These are phyloP conservation scores for Pterocles burchelli DNA, from an alignment of 2,113 vertebrate genomes.

Conservation along the genomic window DNA sequence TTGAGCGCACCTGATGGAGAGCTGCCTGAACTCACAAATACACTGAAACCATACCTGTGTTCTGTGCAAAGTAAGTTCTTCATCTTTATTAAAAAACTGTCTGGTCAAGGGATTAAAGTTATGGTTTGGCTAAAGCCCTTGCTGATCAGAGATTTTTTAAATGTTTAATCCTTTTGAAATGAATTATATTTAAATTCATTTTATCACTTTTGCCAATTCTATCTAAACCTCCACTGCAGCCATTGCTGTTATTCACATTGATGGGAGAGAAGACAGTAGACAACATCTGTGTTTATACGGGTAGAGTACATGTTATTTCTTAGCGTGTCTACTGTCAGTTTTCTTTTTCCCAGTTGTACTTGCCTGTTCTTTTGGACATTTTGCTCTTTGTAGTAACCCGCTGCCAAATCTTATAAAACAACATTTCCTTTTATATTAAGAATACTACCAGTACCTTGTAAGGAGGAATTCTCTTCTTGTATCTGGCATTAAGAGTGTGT, in stretches of 20 bases:
- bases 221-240: background rate
- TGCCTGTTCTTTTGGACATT: background rate
- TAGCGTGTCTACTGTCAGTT: background rate
- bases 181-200: background rate
- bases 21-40: background rate
- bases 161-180: background rate
- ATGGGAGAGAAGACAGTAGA: background rate
- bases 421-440: constrained; percentile 14
- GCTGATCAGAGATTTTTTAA: background rate
- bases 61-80: background rate
- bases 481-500: background rate
- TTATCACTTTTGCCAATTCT: background rate
- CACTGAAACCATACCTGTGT: background rate
- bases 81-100: background rate
- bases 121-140: background rate
- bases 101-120: background rate
- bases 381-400: background rate
- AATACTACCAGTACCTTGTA: background rate
- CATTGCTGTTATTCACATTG: background rate
- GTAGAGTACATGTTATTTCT: background rate
- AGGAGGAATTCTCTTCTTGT: constrained; percentile 7
- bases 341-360: background rate
- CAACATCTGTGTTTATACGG: background rate
- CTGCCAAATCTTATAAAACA: constrained; percentile 17
- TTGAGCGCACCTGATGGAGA: background rate